phyloP scores from a whole-genome alignment of 2,797 vertebrate species.

The Catharus ustulatus region DNA sequence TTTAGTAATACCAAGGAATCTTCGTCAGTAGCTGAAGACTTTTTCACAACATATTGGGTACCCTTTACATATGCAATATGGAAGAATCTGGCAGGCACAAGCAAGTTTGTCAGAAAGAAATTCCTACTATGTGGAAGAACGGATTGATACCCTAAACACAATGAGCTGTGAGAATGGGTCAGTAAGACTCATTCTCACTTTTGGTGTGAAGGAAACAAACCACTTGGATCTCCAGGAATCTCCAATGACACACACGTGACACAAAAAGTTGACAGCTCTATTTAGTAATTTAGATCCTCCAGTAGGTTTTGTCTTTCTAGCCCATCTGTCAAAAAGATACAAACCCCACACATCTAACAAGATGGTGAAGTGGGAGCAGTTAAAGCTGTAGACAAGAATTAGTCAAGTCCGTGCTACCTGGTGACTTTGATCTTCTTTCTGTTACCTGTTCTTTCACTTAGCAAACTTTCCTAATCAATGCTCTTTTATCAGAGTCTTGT shows the following conservation, averaged over 20 bases:
- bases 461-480: neutral
- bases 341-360: neutral
- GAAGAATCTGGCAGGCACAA: conserved; percentile 2
- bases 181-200: neutral
- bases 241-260: neutral
- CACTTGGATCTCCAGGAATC: neutral
- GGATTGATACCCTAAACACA: neutral
- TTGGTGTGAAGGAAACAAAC: neutral
- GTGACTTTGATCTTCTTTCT: neutral
- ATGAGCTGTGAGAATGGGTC: neutral
- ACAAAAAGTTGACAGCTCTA: neutral
- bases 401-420: neutral
- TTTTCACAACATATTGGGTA: neutral
- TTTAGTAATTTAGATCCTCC: neutral
- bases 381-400: neutral
- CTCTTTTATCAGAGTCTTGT: conserved; percentile 3
- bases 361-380: neutral
- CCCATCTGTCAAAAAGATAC: neutral
- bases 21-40: neutral
- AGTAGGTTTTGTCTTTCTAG: conserved; percentile 9
- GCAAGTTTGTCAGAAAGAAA: neutral
- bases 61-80: neutral
- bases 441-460: neutral
- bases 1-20: neutral
- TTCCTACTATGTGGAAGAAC: neutral